Percentiles rank a stretch among this genome's conserved stretches.
Evolutionary conservation across 2,113 vertebrate genomes (phyloP).

Genomic region (Oceanites oceanicus): DNA sequence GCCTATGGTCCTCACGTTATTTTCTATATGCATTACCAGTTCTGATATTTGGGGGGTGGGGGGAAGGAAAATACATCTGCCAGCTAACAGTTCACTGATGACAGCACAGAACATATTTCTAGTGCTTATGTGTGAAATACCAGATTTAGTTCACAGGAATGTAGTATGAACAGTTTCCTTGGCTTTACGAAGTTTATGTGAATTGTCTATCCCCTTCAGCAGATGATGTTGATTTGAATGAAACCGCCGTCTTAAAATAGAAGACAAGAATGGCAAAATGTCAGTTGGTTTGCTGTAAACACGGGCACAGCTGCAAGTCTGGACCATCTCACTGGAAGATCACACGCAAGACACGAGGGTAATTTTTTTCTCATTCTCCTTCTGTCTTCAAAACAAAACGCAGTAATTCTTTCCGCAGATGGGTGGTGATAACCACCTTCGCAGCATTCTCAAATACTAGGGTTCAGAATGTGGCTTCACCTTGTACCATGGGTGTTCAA

Average conservation of each 20-base stretch:
- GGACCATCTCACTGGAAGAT: neutral
- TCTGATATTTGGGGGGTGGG: neutral
- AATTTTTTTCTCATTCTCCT: neutral
- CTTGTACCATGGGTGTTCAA: neutral
- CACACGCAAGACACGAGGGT: neutral
- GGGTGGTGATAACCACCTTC: no score
- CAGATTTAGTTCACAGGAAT: neutral
- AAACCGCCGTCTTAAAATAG: neutral
- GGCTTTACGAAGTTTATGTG: neutral
- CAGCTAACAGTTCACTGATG: neutral
- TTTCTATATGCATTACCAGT: neutral
- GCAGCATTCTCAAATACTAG: rapidly evolving
- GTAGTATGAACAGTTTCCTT: neutral
- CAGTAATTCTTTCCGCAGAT: neutral
- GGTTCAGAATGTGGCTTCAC: neutral
- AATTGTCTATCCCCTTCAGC: neutral
- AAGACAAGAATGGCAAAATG: neutral
- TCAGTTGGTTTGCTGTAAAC: neutral
- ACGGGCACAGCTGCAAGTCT: rapidly evolving
- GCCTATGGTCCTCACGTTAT: neutral
- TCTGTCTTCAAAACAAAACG: neutral
- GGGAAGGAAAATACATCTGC: neutral
- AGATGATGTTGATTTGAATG: neutral
- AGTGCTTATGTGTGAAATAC: neutral
- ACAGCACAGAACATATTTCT: neutral